Evolutionary conservation across 2,888 invertebrate species (phyloP).

Genomic region (Idaea straminata): DNA sequence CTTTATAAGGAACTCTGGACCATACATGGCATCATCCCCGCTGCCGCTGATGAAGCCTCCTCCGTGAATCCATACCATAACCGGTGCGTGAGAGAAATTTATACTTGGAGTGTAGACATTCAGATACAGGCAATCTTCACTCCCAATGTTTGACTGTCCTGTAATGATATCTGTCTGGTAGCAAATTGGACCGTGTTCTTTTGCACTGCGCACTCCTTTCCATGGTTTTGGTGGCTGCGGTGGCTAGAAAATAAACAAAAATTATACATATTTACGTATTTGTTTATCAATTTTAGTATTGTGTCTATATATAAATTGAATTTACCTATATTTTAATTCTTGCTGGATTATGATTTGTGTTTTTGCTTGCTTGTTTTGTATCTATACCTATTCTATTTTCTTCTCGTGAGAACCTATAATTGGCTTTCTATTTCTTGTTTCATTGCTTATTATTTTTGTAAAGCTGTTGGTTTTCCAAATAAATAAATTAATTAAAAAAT

Average conservation of each 20-base stretch:
- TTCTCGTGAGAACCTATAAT: too few relatives aligned
- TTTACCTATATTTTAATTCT: too few relatives aligned
- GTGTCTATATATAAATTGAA: too few relatives aligned
- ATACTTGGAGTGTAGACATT: slow-evolving; percentile 62
- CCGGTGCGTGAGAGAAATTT: slow-evolving; percentile 42
- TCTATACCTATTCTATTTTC: too few relatives aligned
- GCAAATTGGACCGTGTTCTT: slow-evolving; percentile 49
- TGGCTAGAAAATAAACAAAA: slow-evolving; percentile 40
- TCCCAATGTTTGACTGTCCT: slow-evolving; percentile 29
- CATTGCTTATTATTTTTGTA: too few relatives aligned
- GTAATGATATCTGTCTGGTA: slow-evolving; percentile 38
- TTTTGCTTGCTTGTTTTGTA: too few relatives aligned
- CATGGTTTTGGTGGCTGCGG: slow-evolving; percentile 55
- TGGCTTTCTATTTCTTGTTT: too few relatives aligned
- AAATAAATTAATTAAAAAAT: too few relatives aligned
- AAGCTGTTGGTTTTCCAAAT: too few relatives aligned
- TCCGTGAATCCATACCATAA: slow-evolving; percentile 66
- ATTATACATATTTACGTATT: too few relatives aligned
- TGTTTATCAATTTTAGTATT: too few relatives aligned
- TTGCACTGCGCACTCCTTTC: slow-evolving; percentile 56
- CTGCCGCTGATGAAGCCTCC: slow-evolving; percentile 54
- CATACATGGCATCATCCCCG: slow-evolving; percentile 61
- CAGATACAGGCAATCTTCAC: slow-evolving; percentile 63
- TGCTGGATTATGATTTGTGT: too few relatives aligned
- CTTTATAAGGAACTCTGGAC: slow-evolving; percentile 75